Evolutionary conservation across 2,797 vertebrate genomes (phyloP).

Genomic region (Diplodus sargus): DNA sequence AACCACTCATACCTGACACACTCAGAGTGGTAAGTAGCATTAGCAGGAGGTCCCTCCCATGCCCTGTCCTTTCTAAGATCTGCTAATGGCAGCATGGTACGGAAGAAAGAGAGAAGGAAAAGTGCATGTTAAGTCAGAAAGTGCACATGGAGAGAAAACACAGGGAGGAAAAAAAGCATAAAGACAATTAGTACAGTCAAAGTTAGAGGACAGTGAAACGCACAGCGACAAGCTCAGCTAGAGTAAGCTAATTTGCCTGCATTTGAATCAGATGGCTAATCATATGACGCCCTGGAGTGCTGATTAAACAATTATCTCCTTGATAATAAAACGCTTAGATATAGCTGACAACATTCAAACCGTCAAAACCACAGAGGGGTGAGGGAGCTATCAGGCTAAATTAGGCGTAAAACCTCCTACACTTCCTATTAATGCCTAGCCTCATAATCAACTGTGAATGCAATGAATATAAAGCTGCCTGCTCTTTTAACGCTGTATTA

Average conservation of each 20-base stretch:
- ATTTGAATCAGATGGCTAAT: constrained; percentile 65
- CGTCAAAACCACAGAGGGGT: constrained; percentile 56
- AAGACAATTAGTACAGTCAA: not conserved
- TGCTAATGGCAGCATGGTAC: constrained; percentile 61
- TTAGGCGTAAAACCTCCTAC: constrained; percentile 50
- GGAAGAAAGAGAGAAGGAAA: constrained; percentile 36
- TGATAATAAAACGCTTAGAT: constrained; percentile 64
- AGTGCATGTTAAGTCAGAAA: constrained; percentile 42
- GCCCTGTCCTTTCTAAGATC: constrained; percentile 35
- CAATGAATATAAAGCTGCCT: constrained; percentile 35
- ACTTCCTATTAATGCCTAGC: constrained; percentile 40
- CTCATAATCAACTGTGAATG: constrained; percentile 43
- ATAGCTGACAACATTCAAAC: constrained; percentile 68
- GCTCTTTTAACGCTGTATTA: constrained; percentile 12
- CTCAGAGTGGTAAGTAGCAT: constrained; percentile 43
- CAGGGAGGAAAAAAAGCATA: not conserved
- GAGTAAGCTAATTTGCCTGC: constrained; percentile 45
- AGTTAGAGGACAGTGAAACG: constrained; percentile 50
- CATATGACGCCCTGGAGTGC: constrained; percentile 61
- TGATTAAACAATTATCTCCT: constrained; percentile 74
- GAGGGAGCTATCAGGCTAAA: constrained; percentile 63
- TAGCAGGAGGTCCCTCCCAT: constrained; percentile 54
- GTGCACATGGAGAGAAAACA: constrained; percentile 21
- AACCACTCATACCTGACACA: constrained; percentile 26
- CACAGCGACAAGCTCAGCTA: constrained; percentile 16